These are phyloP conservation scores for Rhyacichthys aspro DNA, from an alignment of 2,797 vertebrate genomes.

Conservation along the genomic window DNA sequence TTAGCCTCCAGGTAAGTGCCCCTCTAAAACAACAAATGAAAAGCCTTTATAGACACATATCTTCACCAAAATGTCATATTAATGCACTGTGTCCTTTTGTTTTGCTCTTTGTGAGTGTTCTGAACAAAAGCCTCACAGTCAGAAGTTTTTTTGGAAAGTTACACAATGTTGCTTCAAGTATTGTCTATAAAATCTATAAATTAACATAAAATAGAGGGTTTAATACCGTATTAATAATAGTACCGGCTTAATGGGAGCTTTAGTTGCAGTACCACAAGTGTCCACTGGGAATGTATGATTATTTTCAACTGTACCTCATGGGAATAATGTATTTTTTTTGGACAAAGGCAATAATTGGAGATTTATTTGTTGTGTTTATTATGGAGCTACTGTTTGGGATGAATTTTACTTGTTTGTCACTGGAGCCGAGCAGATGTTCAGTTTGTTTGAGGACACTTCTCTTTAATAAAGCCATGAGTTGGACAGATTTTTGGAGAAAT, in stretches of 20 bases:
- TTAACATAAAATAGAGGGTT: too few species aligned
- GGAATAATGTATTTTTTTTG: neutral
- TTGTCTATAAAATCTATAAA: too few species aligned
- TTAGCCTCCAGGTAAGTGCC: too few species aligned
- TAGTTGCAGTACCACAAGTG: neutral
- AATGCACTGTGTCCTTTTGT: too few species aligned
- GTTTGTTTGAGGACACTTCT: constrained; percentile 1
- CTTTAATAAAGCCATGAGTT: constrained; percentile 10
- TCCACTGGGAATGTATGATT: neutral
- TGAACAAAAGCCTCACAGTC: too few species aligned
- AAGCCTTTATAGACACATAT: too few species aligned
- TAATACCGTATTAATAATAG: too few species aligned
- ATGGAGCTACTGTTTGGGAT: neutral
- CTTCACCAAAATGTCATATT: too few species aligned
- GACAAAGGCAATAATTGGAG: neutral
- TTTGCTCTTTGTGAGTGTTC: too few species aligned
- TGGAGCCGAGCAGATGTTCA: neutral
- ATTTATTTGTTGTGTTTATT: neutral
- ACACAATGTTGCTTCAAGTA: too few species aligned
- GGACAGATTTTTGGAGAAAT: neutral
- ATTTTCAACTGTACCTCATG: neutral
- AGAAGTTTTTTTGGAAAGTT: too few species aligned
- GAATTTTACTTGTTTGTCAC: constrained; percentile 1
- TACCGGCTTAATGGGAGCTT: neutral
- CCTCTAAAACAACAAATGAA: too few species aligned